Conservation (phyloP, 2,797 vertebrate species). For the Acanthurus leucopareius region DNA sequence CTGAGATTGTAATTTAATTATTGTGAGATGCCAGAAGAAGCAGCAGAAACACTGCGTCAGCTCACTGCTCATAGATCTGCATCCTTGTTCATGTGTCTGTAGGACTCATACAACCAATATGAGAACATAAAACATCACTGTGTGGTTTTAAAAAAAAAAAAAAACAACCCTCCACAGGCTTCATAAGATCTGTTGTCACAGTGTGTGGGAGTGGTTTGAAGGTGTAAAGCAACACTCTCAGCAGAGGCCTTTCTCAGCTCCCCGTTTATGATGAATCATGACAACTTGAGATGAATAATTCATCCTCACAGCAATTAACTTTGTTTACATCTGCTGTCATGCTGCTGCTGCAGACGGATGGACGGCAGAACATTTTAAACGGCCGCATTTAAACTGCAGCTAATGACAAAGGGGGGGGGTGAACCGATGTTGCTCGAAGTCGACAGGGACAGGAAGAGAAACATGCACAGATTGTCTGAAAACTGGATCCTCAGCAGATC, state of each 20-base stretch:
- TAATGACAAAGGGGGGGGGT: conserved; percentile 6
- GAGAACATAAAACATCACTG: background rate
- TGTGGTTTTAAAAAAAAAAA: background rate
- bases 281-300: conserved; percentile 27
- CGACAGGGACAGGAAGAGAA: background rate
- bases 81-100: background rate
- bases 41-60: too few species aligned
- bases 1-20: background rate
- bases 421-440: background rate
- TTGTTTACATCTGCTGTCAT: conserved; percentile 25
- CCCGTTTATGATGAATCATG: conserved; percentile 17
- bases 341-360: conserved; percentile 4
- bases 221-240: background rate
- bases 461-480: background rate
- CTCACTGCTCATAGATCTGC: too few species aligned
- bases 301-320: conserved; percentile 12
- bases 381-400: conserved; percentile 24
- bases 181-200: background rate
- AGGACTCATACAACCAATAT: background rate
- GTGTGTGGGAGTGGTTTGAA: background rate
- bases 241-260: background rate
- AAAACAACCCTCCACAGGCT: background rate
- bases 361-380: conserved; percentile 7
- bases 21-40: too few species aligned
- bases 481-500: background rate